Conservation (phyloP, 2,888 invertebrate species). For the Amiota mariae region DNA sequence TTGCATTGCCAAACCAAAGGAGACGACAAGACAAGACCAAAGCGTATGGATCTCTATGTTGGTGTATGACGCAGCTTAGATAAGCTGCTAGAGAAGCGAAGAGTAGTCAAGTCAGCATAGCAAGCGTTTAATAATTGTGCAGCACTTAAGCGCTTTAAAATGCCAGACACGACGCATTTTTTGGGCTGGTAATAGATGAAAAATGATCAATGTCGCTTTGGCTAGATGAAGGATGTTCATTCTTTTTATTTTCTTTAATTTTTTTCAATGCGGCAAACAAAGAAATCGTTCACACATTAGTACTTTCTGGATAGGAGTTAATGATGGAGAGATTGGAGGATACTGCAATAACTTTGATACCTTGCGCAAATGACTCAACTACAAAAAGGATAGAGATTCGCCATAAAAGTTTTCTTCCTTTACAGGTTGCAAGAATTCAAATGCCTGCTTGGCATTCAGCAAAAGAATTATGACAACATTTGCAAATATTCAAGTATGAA, state of each 20-base stretch:
- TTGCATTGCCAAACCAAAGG: slow-evolving; percentile 36
- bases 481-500: slow-evolving; percentile 26
- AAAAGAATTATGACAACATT: slow-evolving; percentile 25
- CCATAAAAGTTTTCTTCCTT: neutral
- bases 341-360: no score
- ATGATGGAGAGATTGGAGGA: no score
- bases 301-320: no score
- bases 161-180: slow-evolving; percentile 19
- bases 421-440: slow-evolving; percentile 2
- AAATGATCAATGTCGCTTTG: slow-evolving; percentile 43
- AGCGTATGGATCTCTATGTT: no score
- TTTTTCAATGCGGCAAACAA: neutral
- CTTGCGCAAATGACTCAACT: no score
- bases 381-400: no score
- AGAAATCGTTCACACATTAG: slow-evolving; percentile 18
- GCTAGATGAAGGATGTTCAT: neutral
- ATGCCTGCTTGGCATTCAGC: neutral
- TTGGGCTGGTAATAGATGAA: slow-evolving; percentile 35
- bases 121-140: slow-evolving; percentile 23
- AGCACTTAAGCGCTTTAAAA: slow-evolving; percentile 28
- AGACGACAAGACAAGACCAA: no score
- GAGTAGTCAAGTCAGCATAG: neutral
- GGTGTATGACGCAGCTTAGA: no score
- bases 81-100: no score
- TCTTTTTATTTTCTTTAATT: neutral